Evolutionary conservation across 2,888 invertebrate genomes (phyloP), one percentile per base, ranked within the genome.

Genomic region (Cactoblastis cactorum): DNA sequence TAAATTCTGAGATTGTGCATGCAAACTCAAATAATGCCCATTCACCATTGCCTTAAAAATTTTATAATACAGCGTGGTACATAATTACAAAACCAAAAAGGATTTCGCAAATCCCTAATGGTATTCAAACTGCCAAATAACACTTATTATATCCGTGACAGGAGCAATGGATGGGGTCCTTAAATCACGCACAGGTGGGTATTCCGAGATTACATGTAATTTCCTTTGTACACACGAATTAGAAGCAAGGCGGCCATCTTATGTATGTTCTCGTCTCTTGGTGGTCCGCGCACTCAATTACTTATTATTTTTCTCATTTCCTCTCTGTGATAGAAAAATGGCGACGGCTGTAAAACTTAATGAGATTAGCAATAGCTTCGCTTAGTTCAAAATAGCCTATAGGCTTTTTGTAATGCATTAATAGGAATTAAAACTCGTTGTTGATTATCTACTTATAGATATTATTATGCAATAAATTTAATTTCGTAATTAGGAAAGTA

Each of bases 231-330:
- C 24, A 28, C 24, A 2, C 14, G 43, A 14, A 28, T 17, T 22
- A 34, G 35, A 14, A 11, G n/a, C 14, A 19, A n/a, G 33, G n/a
- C n/a, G n/a, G n/a, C n/a, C n/a, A n/a, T n/a, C 33, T 5, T 17
- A 46, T 18, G 22, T 19, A 17, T 35, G 34, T 38, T n/a, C 11
- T 24, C 15, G 32, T 32, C 32, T 11, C n/a, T 22, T 14, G 28
- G 49, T 28, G 39, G 32, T 19, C 47, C 22, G 15, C 15, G n/a
- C 12, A 9, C 34, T 34, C 66, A 68, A 71, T 70, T 70, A 60
- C 59, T 67, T 52, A 59, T 65, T 69, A 69, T 70, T 70, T 62
- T 69, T 69, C 71, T 75, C 69, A 75, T 77, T 76, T 77, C 77
- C 75, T 71, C 61, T 64, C 56, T 41, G 52, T 52, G 56, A 66